Conservation (phyloP, 2,113 vertebrate genomes). For the Myotis yumanensis region DNA sequence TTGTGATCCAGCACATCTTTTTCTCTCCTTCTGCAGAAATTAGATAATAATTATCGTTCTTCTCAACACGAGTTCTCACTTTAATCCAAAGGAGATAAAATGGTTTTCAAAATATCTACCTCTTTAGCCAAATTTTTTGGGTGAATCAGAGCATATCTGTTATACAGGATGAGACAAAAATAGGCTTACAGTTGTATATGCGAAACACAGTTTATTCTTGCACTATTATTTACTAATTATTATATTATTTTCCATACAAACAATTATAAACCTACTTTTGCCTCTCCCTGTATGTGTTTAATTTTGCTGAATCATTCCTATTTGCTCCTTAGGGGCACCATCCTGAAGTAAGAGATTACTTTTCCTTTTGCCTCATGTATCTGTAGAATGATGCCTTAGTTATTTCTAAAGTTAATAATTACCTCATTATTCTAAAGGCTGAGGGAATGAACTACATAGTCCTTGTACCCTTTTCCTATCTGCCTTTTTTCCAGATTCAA, state of each 20-base stretch:
- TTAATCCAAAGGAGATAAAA: neutral
- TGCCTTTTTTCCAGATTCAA: neutral
- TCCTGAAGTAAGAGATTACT: neutral
- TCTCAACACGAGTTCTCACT: neutral
- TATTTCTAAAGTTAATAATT: conserved; percentile 20
- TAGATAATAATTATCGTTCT: neutral
- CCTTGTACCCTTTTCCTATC: neutral
- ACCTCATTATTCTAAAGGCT: neutral
- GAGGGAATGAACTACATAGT: neutral
- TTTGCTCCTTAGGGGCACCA: neutral
- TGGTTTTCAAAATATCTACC: neutral
- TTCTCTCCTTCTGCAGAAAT: conserved; percentile 19
- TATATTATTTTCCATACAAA: neutral
- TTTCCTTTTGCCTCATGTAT: neutral
- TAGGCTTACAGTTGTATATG: too few relatives aligned
- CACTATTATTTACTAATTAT: neutral
- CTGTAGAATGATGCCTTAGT: neutral
- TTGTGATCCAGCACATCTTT: neutral
- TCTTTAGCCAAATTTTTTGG: neutral
- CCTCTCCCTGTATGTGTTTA: neutral
- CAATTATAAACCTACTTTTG: neutral
- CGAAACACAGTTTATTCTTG: too few relatives aligned
- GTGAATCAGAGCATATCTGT: neutral
- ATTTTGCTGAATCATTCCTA: neutral
- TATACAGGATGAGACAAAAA: neutral